A percentile compares a stretch with the other conserved stretches of the same genome.
phyloP scores from a whole-genome alignment of 2,113 vertebrate species.

The Cervus canadensis region DNA sequence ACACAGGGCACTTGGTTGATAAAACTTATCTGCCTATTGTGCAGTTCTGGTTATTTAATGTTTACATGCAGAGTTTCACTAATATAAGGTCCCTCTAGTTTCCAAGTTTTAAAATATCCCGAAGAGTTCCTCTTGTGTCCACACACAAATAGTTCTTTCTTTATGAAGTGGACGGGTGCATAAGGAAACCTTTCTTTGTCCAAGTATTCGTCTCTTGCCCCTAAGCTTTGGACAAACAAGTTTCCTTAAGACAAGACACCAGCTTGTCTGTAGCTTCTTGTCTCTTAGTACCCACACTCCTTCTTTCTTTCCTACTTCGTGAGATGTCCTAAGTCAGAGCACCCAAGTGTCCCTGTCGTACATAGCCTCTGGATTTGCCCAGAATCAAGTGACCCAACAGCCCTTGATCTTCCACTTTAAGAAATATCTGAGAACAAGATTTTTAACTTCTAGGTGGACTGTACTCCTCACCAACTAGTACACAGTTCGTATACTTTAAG shows the following conservation, averaged over 20 bases:
- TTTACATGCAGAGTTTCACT: not conserved
- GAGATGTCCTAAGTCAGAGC: not conserved
- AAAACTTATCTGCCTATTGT: not conserved
- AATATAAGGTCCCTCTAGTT: not conserved
- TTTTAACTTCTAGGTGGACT: not conserved
- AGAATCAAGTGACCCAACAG: not conserved
- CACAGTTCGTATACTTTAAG: not conserved
- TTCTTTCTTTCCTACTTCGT: not conserved
- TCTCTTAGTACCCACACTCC: not conserved
- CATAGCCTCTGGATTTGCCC: not conserved
- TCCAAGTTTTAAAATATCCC: not conserved
- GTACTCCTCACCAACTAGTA: not conserved
- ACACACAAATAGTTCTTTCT: not conserved
- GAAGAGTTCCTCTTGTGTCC: not conserved
- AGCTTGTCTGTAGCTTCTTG: not conserved
- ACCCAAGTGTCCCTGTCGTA: not conserved
- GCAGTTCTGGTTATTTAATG: slow-evolving; percentile 24
- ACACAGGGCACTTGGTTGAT: not conserved
- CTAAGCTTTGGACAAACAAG: not conserved
- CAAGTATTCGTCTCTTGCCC: not conserved
- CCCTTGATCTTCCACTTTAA: not conserved
- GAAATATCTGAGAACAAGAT: not conserved
- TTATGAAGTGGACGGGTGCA: not conserved
- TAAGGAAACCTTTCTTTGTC: not conserved
- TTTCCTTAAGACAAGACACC: not conserved